Percentiles rank a stretch among this genome's conserved stretches.
These are phyloP conservation scores for Pipra filicauda DNA, from an alignment of 2,113 vertebrate species.

Conservation along the genomic window DNA sequence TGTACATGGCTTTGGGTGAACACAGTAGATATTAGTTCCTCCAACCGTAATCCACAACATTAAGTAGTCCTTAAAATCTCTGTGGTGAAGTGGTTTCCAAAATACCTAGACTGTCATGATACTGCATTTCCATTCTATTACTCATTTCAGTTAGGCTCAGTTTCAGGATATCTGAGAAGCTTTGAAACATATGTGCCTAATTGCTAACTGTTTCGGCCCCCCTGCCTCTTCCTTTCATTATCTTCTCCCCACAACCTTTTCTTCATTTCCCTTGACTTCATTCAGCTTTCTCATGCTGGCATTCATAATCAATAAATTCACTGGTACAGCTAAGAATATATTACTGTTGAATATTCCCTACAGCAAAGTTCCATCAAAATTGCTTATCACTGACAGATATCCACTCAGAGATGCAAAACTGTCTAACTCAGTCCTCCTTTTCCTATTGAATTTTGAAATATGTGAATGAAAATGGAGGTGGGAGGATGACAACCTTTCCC, in stretches of 20 bases:
- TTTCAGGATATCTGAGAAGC: conserved; percentile 55
- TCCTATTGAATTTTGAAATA: background rate
- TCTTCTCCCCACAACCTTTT: conserved; percentile 23
- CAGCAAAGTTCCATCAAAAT: conserved; percentile 41
- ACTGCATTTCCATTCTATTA: conserved; percentile 12
- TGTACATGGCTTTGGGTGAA: background rate
- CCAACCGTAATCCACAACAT: background rate
- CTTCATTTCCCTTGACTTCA: conserved; percentile 40
- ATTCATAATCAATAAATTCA: conserved; percentile 47
- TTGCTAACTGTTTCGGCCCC: background rate
- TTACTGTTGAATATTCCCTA: conserved; percentile 49
- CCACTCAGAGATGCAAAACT: conserved; percentile 37
- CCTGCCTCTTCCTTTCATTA: background rate
- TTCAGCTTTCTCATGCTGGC: conserved; percentile 30
- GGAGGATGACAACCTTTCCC: background rate
- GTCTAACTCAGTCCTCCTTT: background rate
- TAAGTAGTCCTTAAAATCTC: conserved; percentile 3
- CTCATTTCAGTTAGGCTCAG: conserved; percentile 19
- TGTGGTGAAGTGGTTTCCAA: conserved; percentile 6
- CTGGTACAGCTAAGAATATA: conserved; percentile 44
- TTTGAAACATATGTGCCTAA: conserved; percentile 34
- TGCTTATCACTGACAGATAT: conserved; percentile 50
- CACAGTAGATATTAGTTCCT: background rate
- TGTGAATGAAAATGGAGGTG: background rate
- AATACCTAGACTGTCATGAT: conserved; percentile 20